Percentiles rank a stretch among this genome's conserved stretches.
Evolutionary conservation across 2,113 vertebrate species (phyloP).

Genomic region (Lichenostomus cassidix): DNA sequence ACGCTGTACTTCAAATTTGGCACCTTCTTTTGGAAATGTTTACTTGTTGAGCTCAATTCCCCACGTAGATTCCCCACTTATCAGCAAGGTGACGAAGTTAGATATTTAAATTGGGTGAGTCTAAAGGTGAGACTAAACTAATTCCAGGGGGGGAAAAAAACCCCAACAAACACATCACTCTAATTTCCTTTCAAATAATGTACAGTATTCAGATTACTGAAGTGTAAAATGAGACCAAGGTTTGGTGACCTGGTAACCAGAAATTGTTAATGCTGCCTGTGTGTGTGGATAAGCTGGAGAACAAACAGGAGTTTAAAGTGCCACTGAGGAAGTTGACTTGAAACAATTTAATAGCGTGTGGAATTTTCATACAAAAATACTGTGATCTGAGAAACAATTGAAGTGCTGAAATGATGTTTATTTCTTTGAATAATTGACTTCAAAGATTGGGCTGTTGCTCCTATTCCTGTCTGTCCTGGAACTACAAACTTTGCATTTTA

Average conservation of each 20-base stretch:
- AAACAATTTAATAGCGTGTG: neutral
- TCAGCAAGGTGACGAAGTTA: neutral
- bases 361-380: neutral
- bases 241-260: constrained; percentile 55
- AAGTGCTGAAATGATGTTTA: neutral
- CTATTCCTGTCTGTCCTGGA: neutral
- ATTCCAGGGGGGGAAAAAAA: neutral
- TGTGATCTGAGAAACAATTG: neutral
- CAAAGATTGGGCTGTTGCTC: neutral
- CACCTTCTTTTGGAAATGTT: neutral
- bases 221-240: constrained; percentile 50
- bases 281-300: constrained; percentile 24
- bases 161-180: neutral
- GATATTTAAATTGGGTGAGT: neutral
- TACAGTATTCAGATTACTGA: constrained; percentile 23
- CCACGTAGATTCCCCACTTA: neutral
- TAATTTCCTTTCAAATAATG: constrained; percentile 20
- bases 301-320: neutral
- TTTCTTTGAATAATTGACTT: constrained; percentile 10
- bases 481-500: neutral
- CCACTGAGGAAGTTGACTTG: neutral
- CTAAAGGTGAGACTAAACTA: neutral
- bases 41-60: neutral
- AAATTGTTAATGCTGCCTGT: neutral
- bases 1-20: neutral